Evolutionary conservation across 2,797 vertebrate species (phyloP), one percentile per base, ranked within the genome.

Genomic region (Clarias platycephalus): DNA sequence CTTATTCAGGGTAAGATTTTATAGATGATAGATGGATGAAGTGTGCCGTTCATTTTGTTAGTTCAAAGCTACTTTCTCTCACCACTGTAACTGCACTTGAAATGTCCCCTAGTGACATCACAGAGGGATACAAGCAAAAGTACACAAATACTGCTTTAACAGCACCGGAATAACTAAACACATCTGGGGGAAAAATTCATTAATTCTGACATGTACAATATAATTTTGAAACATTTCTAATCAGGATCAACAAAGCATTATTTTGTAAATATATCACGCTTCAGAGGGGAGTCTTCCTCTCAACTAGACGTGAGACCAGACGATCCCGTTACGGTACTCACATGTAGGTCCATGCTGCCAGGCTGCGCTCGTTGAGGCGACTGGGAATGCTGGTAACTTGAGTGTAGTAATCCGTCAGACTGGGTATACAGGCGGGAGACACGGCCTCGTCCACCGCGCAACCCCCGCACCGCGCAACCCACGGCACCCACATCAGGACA

Each of bases 331-430:
- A 26, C 15, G 18, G 1, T 68, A 93, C 95, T 95, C 86, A 96
- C 95, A 91, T 88, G 2, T 96, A 95, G 66, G 67, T 93, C 95
- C 95, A 95, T 66, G 92, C 84, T 3, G 95, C 93, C 3, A 95
- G 87, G 81, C 95, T 96, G 87, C 95, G 93, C 86, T 95, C 93
- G 2, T 95, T 94, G 86, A 96, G 92, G 80, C 37, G 84, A 82
- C 85, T 92, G 64, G 93, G 93, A 83, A 95, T 88, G 88, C 89
- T 92, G 60, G 92, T 88, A 81, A 94, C 88, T 84, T 94, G 93
- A 72, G 87, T 81, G 89, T 94, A 90, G 83, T 93, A 93, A 74
- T 94, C 93, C 79, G 92, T 91, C 72, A 95, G 86, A 64, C 72
- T 93, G 88, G 89, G 89, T 0, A 91, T 88, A 74, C 94, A 94